Evolutionary conservation across 2,797 vertebrate genomes (phyloP), one percentile per base, ranked within the genome.

Genomic region (Pelobates cultripes): DNA sequence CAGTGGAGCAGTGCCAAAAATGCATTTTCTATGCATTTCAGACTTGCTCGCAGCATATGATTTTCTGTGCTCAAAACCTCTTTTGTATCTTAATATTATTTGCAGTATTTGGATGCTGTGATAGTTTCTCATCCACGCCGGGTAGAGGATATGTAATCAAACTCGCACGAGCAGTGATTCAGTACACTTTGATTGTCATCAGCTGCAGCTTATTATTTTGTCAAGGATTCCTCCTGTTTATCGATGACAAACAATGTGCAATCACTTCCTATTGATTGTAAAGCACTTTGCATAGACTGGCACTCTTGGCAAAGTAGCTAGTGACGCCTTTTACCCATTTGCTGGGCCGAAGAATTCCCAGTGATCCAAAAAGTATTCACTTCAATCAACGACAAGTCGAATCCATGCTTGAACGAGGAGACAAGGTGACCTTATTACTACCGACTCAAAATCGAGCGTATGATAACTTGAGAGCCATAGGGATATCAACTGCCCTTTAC

Each of bases 181-280:
- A 92, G 90, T 92, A 91, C 91, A 92, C 89, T 90, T 90, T 91
- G 91, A 93, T 92, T 92, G 92, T 93, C 91, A 87, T 93, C 93
- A 94, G 93, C 92, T 93, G 92, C 91, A 91, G 89, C 91, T 94
- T 91, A 93, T 94, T 94, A 94, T 91, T 92, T 91, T 82, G 83
- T 89, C 90, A 92, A 90, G 91, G 89, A 90, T 92, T 88, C 91
- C 90, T 90, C 78, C 73, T 89, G 93, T 90, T 90, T 89, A 91
- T 92, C 89, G 88, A 91, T 89, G 88, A 89, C 89, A 92, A 92
- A 94, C 94, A 94, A 94, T 93, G 89, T 57, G 92, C 87, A 94
- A 94, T 94, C 92, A 94, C 92, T 93, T 87, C 88, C 91, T 87
- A 92, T 92, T 93, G 94, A 94, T 93, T 93, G 91, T 90, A 88